Conservation (phyloP, 2,113 vertebrate genomes). For the Psittacus erithacus region DNA sequence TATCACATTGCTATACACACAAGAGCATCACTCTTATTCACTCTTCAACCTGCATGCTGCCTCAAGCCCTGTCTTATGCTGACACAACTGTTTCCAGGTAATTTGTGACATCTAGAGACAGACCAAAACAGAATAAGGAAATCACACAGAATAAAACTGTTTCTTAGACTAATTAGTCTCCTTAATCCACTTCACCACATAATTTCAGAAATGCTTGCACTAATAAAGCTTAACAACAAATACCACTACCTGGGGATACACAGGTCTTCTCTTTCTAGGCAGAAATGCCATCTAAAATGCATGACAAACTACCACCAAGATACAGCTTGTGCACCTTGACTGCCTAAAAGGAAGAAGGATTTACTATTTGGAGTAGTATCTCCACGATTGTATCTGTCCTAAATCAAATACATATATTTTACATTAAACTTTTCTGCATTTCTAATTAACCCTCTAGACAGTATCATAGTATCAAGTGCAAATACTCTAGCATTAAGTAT, state of each 20-base stretch:
- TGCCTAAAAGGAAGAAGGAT: background rate
- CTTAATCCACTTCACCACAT: background rate
- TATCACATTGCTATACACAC: fast-evolving
- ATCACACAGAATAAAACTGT: background rate
- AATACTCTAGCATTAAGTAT: background rate
- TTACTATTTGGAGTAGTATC: background rate
- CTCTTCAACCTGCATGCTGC: background rate
- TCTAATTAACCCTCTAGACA: background rate
- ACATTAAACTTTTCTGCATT: background rate
- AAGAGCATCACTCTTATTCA: background rate
- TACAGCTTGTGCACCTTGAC: background rate
- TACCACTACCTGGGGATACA: background rate
- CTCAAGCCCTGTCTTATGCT: background rate
- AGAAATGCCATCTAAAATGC: background rate
- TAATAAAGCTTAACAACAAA: background rate
- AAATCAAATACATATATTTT: background rate
- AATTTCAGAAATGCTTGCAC: background rate
- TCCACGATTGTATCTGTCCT: background rate
- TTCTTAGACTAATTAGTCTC: background rate
- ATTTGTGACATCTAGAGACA: background rate
- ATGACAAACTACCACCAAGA: background rate
- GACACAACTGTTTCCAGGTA: background rate
- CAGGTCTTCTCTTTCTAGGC: background rate
- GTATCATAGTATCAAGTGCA: background rate
- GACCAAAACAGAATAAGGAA: background rate